Evolutionary conservation across 35 echinoderm and acorn worm species (phyloP).

Genomic region (Strongylocentrotus purpuratus): DNA sequence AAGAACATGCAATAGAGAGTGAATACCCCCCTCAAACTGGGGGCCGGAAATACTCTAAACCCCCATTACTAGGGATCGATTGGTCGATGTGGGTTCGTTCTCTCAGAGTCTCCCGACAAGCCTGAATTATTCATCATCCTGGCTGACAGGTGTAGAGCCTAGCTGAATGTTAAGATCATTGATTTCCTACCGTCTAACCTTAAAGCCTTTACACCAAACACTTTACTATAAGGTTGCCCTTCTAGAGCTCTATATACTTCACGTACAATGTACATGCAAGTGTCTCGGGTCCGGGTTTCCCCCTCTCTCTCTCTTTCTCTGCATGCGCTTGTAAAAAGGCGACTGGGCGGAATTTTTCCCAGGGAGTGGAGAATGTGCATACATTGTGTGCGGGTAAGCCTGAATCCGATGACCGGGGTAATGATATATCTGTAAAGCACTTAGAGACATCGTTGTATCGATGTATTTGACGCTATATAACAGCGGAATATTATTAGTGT

Average conservation of each 20-base stretch:
- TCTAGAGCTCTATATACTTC: not conserved
- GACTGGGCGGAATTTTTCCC: no score
- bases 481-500: no score
- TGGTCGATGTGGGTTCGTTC: not conserved
- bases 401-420: no score
- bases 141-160: not conserved
- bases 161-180: slow-evolving; percentile 3
- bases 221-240: not conserved
- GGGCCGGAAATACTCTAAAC: slow-evolving; percentile 9
- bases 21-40: not conserved
- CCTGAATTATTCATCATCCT: not conserved
- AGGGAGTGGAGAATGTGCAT: no score
- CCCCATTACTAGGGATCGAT: not conserved
- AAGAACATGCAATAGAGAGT: not conserved
- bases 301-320: not conserved
- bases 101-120: not conserved
- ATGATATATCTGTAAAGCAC: no score
- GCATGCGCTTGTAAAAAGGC: no score
- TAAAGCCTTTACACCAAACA: slow-evolving; percentile 3
- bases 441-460: no score
- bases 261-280: no score
- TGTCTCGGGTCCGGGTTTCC: not conserved
- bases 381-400: no score
- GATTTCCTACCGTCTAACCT: slow-evolving; percentile 9
- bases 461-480: no score